Percentiles rank a stretch among this genome's conserved stretches.
Evolutionary conservation across 2,888 invertebrate species (phyloP).

Genomic region (Polyommatus icarus): DNA sequence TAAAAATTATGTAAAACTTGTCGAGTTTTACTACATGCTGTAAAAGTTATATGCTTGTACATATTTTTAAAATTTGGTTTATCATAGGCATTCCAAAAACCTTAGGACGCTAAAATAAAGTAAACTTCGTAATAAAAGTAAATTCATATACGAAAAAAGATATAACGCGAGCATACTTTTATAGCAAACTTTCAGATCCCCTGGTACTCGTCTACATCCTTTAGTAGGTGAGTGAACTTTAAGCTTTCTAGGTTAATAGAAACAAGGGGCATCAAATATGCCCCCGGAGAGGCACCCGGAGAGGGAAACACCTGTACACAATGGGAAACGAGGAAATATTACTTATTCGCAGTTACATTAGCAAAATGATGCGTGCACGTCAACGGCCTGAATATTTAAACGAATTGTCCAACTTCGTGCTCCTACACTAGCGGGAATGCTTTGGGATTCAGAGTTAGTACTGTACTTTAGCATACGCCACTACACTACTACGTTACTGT

Average conservation of each 20-base stretch:
- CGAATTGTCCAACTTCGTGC: constrained; percentile 19
- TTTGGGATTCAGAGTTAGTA: constrained; percentile 12
- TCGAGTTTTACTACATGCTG: not conserved
- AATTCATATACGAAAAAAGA: constrained; percentile 10
- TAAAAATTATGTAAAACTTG: not conserved
- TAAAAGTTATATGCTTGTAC: not conserved
- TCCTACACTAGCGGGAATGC: constrained; percentile 15
- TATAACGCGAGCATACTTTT: constrained; percentile 27
- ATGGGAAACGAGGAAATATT: constrained; percentile 40
- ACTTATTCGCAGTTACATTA: constrained; percentile 33
- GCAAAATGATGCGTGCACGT: constrained; percentile 22
- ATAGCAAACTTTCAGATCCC: constrained; percentile 33
- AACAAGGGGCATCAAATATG: constrained; percentile 44
- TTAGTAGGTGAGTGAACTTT: constrained; percentile 45
- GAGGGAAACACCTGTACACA: constrained; percentile 44
- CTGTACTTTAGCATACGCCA: constrained; percentile 17
- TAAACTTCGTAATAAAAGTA: constrained; percentile 21
- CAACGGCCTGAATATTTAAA: constrained; percentile 26
- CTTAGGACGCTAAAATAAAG: not conserved
- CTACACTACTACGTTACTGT: not conserved
- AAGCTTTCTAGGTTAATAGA: constrained; percentile 47
- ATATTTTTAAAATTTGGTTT: not conserved
- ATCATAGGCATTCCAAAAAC: not conserved
- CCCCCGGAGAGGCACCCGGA: constrained; percentile 44
- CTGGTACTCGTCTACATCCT: constrained; percentile 39